Percentiles rank a stretch among this genome's conserved stretches.
Conservation (phyloP, 2,113 vertebrate species). For the Tragelaphus strepsiceros region DNA sequence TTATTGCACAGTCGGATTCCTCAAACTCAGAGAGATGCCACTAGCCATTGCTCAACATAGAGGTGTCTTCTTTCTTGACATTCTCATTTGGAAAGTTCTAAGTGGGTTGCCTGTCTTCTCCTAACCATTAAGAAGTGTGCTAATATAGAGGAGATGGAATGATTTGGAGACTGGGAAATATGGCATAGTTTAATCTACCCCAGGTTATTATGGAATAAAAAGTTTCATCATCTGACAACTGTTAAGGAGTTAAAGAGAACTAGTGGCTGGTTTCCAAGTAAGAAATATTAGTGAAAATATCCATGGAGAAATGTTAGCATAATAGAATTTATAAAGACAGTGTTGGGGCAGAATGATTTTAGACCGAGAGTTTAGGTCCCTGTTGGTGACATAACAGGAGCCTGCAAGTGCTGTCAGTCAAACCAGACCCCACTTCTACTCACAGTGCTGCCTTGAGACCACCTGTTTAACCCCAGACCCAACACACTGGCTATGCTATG, state of each 20-base stretch:
- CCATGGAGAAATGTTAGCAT: neutral
- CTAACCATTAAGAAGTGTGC: neutral
- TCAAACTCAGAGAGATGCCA: neutral
- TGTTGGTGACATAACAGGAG: neutral
- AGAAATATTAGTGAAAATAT: constrained; percentile 47
- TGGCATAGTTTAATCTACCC: constrained; percentile 10
- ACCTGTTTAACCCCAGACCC: neutral
- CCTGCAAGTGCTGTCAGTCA: neutral
- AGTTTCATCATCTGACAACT: constrained; percentile 51
- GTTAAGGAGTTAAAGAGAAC: constrained; percentile 34
- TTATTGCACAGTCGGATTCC: constrained; percentile 21
- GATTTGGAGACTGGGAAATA: neutral
- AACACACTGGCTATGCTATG: too few species aligned
- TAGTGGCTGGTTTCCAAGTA: constrained; percentile 35
- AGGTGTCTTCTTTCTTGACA: constrained; percentile 28
- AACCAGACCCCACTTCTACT: neutral
- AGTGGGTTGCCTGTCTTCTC: constrained; percentile 10
- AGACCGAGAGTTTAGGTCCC: neutral
- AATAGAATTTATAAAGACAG: neutral
- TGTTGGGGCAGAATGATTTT: neutral
- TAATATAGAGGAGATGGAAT: neutral
- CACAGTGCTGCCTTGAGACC: neutral
- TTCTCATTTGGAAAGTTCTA: neutral
- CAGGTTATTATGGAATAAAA: constrained; percentile 31
- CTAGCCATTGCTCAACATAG: neutral